Base-by-base conservation (phyloP, 2,888 invertebrate species). In the Hedychridium roseum region DNA sequence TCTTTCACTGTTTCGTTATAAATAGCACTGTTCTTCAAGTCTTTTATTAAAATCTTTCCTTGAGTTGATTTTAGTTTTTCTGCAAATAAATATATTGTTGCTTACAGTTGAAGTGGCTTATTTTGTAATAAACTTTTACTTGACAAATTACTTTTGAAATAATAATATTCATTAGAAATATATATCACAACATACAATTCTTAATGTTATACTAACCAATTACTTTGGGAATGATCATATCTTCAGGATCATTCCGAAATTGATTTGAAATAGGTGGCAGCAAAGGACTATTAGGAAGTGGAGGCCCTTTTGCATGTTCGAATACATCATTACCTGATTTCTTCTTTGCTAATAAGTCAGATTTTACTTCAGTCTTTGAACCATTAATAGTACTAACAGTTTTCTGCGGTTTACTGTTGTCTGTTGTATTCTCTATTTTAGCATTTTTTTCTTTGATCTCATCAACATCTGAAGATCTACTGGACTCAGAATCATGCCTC, bases 11-110 rank as follows among this genome's bases (percentile, higher is more conserved):
- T 85, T 56, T 85, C 86, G 64, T 85, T 86, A 77, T 85, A 88
- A 14, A 88, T 85, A 14, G 84, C 79, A 71, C 87, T 88, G 50
- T 86, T 85, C 66, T 88, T 89, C 9, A 88, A 78, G 72, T 87
- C 86, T 71, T 88, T 88, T 52, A 88, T 89, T 63, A 84, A 81
- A 61, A 89, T 89, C 80, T 86, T 88, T 34, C 79, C 79, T 53
- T 70, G 70, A 23, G 62, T 51, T 27, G 80, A 76, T 63, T 77
- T 79, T 3, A 65, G 21, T 47, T 71, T 76, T 30, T 75, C 77
- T 76, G 30, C 11, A 38, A 50, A 40, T 23, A 20, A 7, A 14
- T n/a, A 50, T 34, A 16, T 35, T 35, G 7, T 9, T 23, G 26
- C 9, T 11, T 23, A 38, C 2, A 36, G 20, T n/a, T 47, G n/a